phyloP scores from a whole-genome alignment of 2,113 vertebrate species.

The Cardinalis cardinalis region DNA sequence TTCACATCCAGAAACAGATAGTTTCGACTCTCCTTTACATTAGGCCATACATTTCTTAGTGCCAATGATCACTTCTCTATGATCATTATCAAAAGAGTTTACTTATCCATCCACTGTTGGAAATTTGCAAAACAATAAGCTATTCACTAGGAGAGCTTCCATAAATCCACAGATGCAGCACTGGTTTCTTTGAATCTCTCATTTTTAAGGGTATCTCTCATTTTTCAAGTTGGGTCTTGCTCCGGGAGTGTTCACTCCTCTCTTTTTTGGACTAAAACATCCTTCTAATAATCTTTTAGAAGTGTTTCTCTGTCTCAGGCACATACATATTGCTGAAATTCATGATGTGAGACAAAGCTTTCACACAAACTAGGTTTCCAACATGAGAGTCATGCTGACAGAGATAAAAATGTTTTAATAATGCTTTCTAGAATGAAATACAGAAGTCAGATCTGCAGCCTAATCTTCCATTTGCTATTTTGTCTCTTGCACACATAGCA shows the following conservation, averaged over 20 bases:
- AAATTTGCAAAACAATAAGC: neutral
- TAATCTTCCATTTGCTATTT: neutral
- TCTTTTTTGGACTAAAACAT: neutral
- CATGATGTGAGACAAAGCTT: neutral
- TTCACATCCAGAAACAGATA: neutral
- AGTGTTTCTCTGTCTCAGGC: neutral
- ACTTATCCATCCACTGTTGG: neutral
- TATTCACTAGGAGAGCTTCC: neutral
- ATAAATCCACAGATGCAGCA: fast-evolving
- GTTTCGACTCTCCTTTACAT: neutral
- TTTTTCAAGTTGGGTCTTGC: neutral
- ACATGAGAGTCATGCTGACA: neutral
- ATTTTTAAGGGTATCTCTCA: neutral
- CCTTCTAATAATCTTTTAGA: neutral
- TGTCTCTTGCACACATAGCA: neutral
- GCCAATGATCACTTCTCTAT: neutral
- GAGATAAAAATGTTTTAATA: neutral
- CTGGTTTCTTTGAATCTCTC: neutral
- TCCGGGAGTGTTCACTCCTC: neutral
- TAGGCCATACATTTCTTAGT: neutral
- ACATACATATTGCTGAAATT: neutral
- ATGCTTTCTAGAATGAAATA: neutral
- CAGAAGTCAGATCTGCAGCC: neutral
- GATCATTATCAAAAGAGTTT: neutral
- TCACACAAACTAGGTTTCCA: neutral